Conservation (phyloP, 1,140 invertebrate species). For the Phenacoccus solenopsis region DNA sequence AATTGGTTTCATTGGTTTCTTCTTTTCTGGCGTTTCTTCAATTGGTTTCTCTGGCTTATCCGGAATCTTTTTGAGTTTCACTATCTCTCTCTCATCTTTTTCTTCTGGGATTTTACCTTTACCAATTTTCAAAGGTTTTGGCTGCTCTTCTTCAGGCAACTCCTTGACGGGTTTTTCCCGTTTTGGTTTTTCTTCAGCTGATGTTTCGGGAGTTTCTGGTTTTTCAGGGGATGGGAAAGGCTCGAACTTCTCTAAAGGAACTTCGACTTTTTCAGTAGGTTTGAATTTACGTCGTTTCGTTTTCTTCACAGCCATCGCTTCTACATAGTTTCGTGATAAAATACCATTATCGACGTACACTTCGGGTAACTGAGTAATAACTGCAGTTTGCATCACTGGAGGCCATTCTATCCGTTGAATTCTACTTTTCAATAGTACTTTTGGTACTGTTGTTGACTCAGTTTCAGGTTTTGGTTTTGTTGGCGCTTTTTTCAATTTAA, state of each 20-base stretch:
- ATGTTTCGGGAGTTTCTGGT: conserved; percentile 35
- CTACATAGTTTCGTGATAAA: conserved; percentile 52
- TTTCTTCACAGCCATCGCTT: conserved; percentile 48
- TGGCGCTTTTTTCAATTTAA: conserved; percentile 49
- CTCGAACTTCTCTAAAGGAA: conserved; percentile 43
- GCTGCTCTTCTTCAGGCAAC: conserved; percentile 20
- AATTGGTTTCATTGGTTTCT: conserved; percentile 25
- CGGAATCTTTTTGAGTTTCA: conserved; percentile 27
- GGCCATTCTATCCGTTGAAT: conserved; percentile 39
- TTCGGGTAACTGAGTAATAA: conserved; percentile 9
- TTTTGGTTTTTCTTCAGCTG: conserved; percentile 33
- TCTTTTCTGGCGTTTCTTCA: conserved; percentile 27
- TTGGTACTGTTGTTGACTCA: conserved; percentile 41
- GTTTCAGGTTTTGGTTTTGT: conserved; percentile 37
- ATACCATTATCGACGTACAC: conserved; percentile 42
- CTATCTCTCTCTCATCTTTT: conserved; percentile 25
- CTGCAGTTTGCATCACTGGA: conserved; percentile 32
- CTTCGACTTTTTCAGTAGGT: conserved; percentile 26
- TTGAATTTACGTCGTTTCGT: conserved; percentile 38
- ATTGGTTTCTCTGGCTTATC: conserved; percentile 25
- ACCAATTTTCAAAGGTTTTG: conserved; percentile 25
- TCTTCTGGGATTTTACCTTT: conserved; percentile 27
- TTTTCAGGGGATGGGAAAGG: conserved; percentile 42
- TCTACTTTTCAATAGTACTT: conserved; percentile 49
- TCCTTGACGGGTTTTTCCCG: conserved; percentile 25